phyloP scores from a whole-genome alignment of 2,797 vertebrate genomes.

The Calcarius lapponicus region DNA sequence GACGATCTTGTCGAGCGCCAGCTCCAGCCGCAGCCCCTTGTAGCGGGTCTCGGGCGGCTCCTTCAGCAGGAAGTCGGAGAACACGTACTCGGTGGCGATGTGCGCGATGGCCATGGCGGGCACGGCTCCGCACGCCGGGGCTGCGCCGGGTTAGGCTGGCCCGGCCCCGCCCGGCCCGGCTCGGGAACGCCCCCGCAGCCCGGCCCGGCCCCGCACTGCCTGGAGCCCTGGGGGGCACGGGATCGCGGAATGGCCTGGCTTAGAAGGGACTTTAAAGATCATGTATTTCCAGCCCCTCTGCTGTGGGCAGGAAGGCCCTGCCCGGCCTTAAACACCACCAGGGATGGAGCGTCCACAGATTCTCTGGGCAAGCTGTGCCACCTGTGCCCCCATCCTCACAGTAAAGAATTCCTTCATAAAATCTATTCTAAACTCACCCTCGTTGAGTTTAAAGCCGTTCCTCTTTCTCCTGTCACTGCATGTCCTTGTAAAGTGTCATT shows the following conservation, averaged over 20 bases:
- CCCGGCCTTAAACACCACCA: background rate
- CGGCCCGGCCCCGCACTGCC: background rate
- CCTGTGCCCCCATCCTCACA: background rate
- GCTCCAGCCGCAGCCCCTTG: slow-evolving; percentile 87
- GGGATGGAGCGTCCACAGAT: background rate
- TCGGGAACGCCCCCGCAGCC: background rate
- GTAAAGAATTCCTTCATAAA: background rate
- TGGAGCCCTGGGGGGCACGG: accelerated
- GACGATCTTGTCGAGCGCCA: slow-evolving; percentile 91
- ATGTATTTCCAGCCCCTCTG: background rate
- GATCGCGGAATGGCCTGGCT: accelerated
- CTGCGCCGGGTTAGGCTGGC: background rate
- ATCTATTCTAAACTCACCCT: background rate
- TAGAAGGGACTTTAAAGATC: too few species aligned
- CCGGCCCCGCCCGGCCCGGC: background rate
- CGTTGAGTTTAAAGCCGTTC: background rate
- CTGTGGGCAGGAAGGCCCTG: background rate
- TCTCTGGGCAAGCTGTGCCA: too few species aligned
- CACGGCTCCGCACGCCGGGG: accelerated
- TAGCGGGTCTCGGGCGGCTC: slow-evolving; percentile 84
- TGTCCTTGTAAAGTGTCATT: background rate
- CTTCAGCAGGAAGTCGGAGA: slow-evolving; percentile 92
- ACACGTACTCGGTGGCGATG: slow-evolving; percentile 93
- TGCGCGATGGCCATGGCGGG: slow-evolving; percentile 90
- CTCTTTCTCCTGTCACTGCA: background rate